phyloP scores from a whole-genome alignment of 2,113 vertebrate genomes.

The Anguilla rostrata region DNA sequence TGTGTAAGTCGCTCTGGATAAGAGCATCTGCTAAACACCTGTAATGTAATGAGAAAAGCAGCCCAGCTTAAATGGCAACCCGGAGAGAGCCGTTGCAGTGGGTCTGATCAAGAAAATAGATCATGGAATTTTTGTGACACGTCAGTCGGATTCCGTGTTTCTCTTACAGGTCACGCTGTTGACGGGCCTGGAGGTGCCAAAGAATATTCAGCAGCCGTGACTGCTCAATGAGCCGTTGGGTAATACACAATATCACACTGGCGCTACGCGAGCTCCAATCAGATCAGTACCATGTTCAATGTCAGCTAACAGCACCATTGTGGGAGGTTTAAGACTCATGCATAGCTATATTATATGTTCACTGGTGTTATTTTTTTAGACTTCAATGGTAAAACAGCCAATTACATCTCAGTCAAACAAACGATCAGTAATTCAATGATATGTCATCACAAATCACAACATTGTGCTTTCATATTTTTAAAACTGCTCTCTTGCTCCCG shows the following conservation, averaged over 20 bases:
- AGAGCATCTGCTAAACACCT: too few relatives aligned
- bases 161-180: conserved; percentile 84
- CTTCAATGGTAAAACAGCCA: conserved; percentile 11
- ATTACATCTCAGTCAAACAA: neutral
- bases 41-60: too few relatives aligned
- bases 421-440: neutral
- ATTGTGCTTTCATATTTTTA: neutral
- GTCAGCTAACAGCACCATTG: conserved; percentile 5
- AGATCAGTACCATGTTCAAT: conserved; percentile 19
- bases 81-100: too few relatives aligned
- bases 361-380: conserved; percentile 20
- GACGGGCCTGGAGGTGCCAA: conserved; percentile 89
- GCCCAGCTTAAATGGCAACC: neutral
- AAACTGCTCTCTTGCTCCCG: neutral
- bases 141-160: conserved; percentile 30
- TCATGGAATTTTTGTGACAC: neutral
- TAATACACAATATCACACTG: conserved; percentile 38
- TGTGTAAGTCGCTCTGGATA: too few relatives aligned
- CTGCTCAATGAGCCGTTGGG: conserved; percentile 27
- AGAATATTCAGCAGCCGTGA: conserved; percentile 68
- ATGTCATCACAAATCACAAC: neutral
- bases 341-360: neutral
- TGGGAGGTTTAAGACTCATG: neutral
- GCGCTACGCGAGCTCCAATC: conserved; percentile 32
- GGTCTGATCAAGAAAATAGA: neutral